Conservation (phyloP, 2,797 vertebrate genomes). For the Mionectes olivaceus region DNA sequence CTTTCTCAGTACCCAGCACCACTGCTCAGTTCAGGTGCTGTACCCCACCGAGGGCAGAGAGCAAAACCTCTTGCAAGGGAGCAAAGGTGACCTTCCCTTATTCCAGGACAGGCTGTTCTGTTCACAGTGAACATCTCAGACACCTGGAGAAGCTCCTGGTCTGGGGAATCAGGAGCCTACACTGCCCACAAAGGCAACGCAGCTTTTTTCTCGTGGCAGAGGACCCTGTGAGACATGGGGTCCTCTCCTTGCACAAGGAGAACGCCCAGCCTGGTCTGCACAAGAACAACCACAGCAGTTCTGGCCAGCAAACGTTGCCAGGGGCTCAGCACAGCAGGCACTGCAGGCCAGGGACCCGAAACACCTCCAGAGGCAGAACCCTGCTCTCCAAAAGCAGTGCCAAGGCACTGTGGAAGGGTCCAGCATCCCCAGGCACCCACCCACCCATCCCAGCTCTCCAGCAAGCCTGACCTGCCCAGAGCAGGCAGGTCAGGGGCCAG, state of each 20-base stretch:
- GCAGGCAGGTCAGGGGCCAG: neutral
- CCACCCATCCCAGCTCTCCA: neutral
- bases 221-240: too few species aligned
- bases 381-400: accelerated
- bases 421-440: neutral
- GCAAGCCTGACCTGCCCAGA: neutral
- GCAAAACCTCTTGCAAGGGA: neutral
- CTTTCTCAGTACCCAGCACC: neutral
- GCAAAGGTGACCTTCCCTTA: neutral
- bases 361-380: accelerated
- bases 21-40: neutral
- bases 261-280: neutral
- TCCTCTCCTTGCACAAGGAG: neutral
- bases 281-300: too few species aligned
- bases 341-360: neutral
- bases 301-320: too few species aligned
- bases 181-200: neutral
- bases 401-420: neutral
- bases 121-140: neutral
- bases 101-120: neutral
- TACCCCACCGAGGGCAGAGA: neutral
- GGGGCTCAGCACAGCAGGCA: neutral
- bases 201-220: neutral
- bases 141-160: neutral
- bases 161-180: neutral